phyloP scores from a whole-genome alignment of 2,113 vertebrate species.

The Spheniscus mendiculus region DNA sequence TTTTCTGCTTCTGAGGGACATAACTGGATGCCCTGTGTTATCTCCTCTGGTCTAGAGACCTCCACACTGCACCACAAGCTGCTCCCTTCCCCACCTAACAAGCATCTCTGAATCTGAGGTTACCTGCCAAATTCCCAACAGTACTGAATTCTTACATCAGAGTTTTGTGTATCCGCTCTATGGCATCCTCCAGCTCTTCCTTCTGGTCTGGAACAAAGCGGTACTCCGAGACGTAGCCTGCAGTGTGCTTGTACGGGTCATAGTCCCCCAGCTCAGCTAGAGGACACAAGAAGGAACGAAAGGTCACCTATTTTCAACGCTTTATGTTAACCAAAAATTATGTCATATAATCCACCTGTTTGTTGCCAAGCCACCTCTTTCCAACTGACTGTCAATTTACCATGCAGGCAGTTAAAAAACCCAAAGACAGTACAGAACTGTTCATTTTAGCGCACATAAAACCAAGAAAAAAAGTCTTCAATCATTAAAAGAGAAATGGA shows the following conservation, averaged over 20 bases:
- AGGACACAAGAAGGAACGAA: neutral
- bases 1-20: neutral
- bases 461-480: neutral
- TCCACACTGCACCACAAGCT: neutral
- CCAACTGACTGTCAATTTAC: neutral
- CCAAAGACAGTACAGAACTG: neutral
- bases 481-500: neutral
- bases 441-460: neutral
- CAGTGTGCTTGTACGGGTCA: conserved; percentile 81
- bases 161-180: conserved; percentile 87
- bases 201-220: conserved; percentile 91
- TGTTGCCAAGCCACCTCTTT: neutral
- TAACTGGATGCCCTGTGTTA: neutral
- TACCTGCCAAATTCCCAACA: neutral
- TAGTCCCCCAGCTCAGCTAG: conserved; percentile 89
- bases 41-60: neutral
- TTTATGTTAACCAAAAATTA: neutral
- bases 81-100: neutral
- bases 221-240: conserved; percentile 87
- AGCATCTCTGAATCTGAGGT: neutral
- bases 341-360: neutral
- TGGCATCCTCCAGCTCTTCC: conserved; percentile 86
- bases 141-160: conserved; percentile 78
- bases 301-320: neutral
- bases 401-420: rapidly evolving